These are phyloP conservation scores for Drosophila kanapiae DNA, from an alignment of 1,140 invertebrate species.

Conservation along the genomic window DNA sequence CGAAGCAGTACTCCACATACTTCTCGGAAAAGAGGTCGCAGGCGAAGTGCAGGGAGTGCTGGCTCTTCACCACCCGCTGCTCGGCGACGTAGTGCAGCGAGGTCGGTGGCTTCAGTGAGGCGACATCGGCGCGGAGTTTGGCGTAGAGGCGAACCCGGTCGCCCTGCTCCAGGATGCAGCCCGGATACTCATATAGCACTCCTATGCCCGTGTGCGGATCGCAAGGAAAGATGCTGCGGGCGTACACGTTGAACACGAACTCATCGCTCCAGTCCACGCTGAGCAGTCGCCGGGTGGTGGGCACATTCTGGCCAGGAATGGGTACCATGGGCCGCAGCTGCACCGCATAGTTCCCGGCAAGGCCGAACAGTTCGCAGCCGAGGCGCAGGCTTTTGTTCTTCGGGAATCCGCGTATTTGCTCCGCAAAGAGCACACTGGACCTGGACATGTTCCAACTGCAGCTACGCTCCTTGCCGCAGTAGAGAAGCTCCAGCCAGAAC, in stretches of 20 bases:
- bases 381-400: slow-evolving; percentile 88
- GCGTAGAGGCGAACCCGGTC: slow-evolving; percentile 92
- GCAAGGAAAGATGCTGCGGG: slow-evolving; percentile 92
- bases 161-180: slow-evolving; percentile 90
- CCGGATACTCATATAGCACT: slow-evolving; percentile 93
- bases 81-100: slow-evolving; percentile 89
- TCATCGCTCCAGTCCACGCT: slow-evolving; percentile 93
- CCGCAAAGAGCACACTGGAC: slow-evolving; percentile 88
- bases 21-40: slow-evolving; percentile 93
- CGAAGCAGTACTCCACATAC: slow-evolving; percentile 94
- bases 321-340: slow-evolving; percentile 87
- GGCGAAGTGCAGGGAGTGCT: slow-evolving; percentile 91
- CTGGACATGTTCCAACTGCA: slow-evolving; percentile 65
- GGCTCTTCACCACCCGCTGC: slow-evolving; percentile 87
- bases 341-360: slow-evolving; percentile 91
- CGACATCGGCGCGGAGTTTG: slow-evolving; percentile 88
- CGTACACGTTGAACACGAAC: slow-evolving; percentile 93
- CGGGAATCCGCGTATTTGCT: slow-evolving; percentile 90
- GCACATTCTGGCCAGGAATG: slow-evolving; percentile 86
- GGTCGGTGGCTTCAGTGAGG: slow-evolving; percentile 88
- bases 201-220: slow-evolving; percentile 89
- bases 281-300: slow-evolving; percentile 87
- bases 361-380: slow-evolving; percentile 91
- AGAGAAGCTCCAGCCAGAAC: slow-evolving; percentile 91
- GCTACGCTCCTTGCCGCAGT: slow-evolving; percentile 89